These are phyloP conservation scores for Nylanderia fulva DNA, from an alignment of 1,140 invertebrate species.

Conservation along the genomic window DNA sequence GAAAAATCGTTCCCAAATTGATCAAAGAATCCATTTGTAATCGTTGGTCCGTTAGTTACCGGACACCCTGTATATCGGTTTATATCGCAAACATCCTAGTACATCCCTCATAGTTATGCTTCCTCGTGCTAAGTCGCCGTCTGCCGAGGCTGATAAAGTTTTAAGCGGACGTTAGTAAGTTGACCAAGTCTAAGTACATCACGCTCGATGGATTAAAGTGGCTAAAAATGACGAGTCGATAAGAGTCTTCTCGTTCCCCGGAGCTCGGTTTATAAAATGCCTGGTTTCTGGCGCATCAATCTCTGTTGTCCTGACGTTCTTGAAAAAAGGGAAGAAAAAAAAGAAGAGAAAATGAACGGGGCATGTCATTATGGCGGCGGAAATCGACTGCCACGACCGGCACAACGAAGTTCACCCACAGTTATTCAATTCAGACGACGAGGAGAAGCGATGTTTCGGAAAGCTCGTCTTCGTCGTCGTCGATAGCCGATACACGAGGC, in stretches of 20 bases:
- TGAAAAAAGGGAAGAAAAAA: not conserved
- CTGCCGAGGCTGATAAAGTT: not conserved
- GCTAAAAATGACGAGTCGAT: constrained; percentile 26
- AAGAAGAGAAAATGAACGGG: not conserved
- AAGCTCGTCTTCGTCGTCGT: constrained; percentile 34
- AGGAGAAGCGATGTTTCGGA: constrained; percentile 37
- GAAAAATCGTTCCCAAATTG: too few relatives aligned
- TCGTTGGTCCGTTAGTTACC: too few relatives aligned
- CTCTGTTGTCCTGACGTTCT: constrained; percentile 14
- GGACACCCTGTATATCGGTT: too few relatives aligned
- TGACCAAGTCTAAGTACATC: not conserved
- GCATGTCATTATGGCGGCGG: constrained; percentile 6
- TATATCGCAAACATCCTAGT: not conserved
- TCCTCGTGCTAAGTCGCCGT: not conserved
- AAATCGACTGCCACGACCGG: not conserved
- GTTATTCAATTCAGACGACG: constrained; percentile 17
- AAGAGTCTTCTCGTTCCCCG: not conserved
- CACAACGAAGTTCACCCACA: constrained; percentile 5
- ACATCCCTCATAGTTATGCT: not conserved
- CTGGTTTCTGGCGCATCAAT: not conserved
- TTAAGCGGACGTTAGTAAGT: not conserved
- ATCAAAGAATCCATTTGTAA: too few relatives aligned
- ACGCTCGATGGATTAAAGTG: constrained; percentile 17
- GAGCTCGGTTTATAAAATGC: too few relatives aligned
- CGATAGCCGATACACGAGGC: constrained; percentile 27